phyloP scores from a whole-genome alignment of 2,888 invertebrate genomes.

The Quadroppia sp. region DNA sequence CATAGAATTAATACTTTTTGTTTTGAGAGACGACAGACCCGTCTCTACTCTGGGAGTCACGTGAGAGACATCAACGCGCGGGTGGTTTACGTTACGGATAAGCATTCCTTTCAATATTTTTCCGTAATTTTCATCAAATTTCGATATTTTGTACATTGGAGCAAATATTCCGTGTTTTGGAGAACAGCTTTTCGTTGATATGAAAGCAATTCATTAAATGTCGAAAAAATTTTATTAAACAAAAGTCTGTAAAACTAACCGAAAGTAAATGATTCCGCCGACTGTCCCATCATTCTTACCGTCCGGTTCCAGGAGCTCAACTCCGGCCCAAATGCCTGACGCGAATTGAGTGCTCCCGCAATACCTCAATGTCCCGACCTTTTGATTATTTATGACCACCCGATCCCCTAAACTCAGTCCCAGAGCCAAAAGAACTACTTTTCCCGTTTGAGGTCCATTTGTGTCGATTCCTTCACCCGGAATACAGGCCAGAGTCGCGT shows the following conservation, averaged over 20 bases:
- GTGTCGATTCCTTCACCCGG: conserved; percentile 49
- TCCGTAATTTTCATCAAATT: conserved; percentile 45
- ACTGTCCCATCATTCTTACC: conserved; percentile 58
- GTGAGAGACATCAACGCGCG: conserved; percentile 53
- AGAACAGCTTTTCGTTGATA: conserved; percentile 54
- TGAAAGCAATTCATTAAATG: background rate
- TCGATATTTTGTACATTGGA: conserved; percentile 55
- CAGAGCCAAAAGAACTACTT: conserved; percentile 53
- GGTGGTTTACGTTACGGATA: conserved; percentile 45
- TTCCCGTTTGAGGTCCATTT: conserved; percentile 50
- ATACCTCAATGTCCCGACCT: conserved; percentile 47
- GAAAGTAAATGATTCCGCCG: conserved; percentile 54
- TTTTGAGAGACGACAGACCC: conserved; percentile 49
- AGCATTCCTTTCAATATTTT: conserved; percentile 15
- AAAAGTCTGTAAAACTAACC: background rate
- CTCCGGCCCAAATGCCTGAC: conserved; percentile 55
- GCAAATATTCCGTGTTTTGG: conserved; percentile 56
- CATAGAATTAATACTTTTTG: conserved; percentile 38
- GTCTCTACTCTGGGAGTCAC: conserved; percentile 55
- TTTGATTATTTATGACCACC: conserved; percentile 50
- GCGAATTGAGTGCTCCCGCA: conserved; percentile 45
- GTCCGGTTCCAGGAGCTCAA: conserved; percentile 56
- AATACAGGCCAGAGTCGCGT: conserved; percentile 44
- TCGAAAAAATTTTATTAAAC: background rate
- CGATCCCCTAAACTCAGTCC: conserved; percentile 55